phyloP scores from a whole-genome alignment of 2,888 invertebrate genomes.

The Schrankia costaestrigalis region DNA sequence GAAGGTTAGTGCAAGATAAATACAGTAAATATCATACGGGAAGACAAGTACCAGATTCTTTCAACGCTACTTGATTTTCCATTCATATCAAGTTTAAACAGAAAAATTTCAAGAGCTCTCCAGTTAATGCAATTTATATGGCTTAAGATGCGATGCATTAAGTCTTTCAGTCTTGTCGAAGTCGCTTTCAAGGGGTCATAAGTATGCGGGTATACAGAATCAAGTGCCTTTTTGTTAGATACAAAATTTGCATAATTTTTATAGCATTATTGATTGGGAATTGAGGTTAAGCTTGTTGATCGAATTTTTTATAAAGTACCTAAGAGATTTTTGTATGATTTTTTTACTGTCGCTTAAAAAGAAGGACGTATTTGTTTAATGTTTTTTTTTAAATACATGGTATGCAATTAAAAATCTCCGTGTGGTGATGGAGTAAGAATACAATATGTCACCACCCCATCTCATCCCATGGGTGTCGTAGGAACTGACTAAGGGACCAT shows the following conservation, averaged over 20 bases:
- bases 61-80: slow-evolving; percentile 21
- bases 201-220: slow-evolving; percentile 55
- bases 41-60: slow-evolving; percentile 12
- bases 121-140: slow-evolving; percentile 31
- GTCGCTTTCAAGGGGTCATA: slow-evolving; percentile 21
- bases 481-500: too few species aligned
- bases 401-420: too few species aligned
- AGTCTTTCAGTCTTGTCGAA: slow-evolving; percentile 24
- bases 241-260: slow-evolving; percentile 46
- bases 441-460: too few species aligned
- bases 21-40: slow-evolving; percentile 11
- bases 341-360: background rate
- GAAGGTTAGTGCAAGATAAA: background rate
- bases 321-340: background rate
- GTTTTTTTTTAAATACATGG: too few species aligned
- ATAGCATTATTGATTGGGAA: slow-evolving; percentile 19
- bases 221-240: slow-evolving; percentile 38
- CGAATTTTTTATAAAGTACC: too few species aligned
- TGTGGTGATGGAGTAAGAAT: too few species aligned
- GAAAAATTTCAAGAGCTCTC: slow-evolving; percentile 25
- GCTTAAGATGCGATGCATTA: slow-evolving; percentile 25
- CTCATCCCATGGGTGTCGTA: too few species aligned
- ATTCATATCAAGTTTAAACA: slow-evolving; percentile 23
- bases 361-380: background rate
- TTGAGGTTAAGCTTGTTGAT: slow-evolving; percentile 30